Evolutionary conservation across 1,140 invertebrate species (phyloP), one percentile per base, ranked within the genome.

Genomic region (Drosophila busckii): DNA sequence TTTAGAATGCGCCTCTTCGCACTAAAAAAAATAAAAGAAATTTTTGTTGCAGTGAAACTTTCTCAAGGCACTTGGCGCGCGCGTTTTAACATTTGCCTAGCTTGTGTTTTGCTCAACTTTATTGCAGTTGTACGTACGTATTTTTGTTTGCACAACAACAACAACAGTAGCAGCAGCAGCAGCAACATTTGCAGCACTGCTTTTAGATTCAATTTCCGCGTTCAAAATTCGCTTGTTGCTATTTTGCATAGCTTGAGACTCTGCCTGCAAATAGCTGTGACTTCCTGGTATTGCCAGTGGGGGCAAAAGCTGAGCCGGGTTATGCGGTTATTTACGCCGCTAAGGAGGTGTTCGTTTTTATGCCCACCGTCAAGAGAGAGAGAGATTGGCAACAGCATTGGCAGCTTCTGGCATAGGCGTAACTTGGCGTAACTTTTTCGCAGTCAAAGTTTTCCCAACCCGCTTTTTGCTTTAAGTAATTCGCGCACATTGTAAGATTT

Each of bases 171-270:
- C 44, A 12, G 48, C 15, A 12, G 32, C 13, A 45, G 28, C n/a
- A 37, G 6, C 13, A 49, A 38, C 29, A 61, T n/a, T n/a, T n/a
- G 32, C 17, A 31, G 53, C 62, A 46, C 50, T 63, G 71, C 50
- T 82, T 82, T 64, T 65, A 61, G 69, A 80, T 80, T 82, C 73
- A 80, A 80, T 80, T 80, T 80, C 73, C 73, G 75, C 80, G 50
- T 54, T 65, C 45, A 61, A 68, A 80, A 65, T 65, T 53, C 49
- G 75, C 59, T 80, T 80, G 76, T 78, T 80, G 58, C 73, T 73
- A 54, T 82, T 80, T 80, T 80, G 59, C 73, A 82, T 80, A 54
- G 50, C 56, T 53, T 26, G 44, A 13, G 49, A 20, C n/a, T 13
- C n/a, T 5, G 38, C 10, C 9, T 22, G 42, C 10, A 16, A 12